Evolutionary conservation across 2,888 invertebrate genomes (phyloP), one percentile per base, ranked within the genome.

Genomic region (Rosalia funebris): DNA sequence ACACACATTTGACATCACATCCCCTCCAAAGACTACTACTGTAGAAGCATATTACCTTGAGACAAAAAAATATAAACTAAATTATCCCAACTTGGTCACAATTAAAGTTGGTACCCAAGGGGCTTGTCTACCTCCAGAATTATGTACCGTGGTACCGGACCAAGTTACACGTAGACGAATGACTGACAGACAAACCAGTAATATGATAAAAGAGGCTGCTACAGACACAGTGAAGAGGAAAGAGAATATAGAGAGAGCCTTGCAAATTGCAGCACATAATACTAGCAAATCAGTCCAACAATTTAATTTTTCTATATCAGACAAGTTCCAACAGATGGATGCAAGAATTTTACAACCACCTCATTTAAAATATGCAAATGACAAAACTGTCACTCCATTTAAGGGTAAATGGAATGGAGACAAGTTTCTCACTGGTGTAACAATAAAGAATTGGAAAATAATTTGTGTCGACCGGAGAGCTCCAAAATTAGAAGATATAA

Each of bases 121-220:
- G n/a, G n/a, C n/a, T n/a, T n/a, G 79, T 71, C 84, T 96, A 55
- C 98, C 98, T 0, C 81, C 91, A 34, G 98, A 98, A 82, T 83
- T 95, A 5, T 90, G 95, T 74, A 85, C 85, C 5, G 88, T 98
- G 14, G 84, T 90, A 0, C 85, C 86, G 34, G 95, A 93, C 0
- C 97, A 98, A 79, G 73, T 81, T 0, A 87, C 90, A 53, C 89
- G 89, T 70, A 85, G 87, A 73, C 96, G 96, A 79, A 84, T 98
- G 75, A 91, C 89, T 3, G 92, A 95, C 20, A 83, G 78, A 20
- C 97, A 98, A 81, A 92, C 96, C 0, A 84, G 91, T 0, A 87
- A 85, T 0, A 96, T 99, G 95, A 96, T 98, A 52, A 88, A 83
- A 42, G 84, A 86, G 36, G 93, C 98, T 0, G 97, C 98, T 0